Conservation (phyloP, 1,140 invertebrate species). For the Scaptomyza pallida region DNA sequence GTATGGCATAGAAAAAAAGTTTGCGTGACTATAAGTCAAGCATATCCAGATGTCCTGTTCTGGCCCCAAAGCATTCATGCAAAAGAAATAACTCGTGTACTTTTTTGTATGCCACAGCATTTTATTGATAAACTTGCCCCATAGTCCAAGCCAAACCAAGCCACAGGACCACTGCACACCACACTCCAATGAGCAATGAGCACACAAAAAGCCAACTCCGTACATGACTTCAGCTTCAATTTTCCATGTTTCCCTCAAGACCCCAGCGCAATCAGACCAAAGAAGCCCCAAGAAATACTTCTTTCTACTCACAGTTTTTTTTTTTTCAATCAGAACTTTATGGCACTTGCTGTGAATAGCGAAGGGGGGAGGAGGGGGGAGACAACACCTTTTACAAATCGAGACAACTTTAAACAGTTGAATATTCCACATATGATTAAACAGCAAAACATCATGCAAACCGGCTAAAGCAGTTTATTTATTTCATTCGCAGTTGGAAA, state of each 20-base stretch:
- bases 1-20: slow-evolving; percentile 52
- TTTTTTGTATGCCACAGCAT: slow-evolving; percentile 69
- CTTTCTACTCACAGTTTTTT: neutral
- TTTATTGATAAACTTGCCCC: slow-evolving; percentile 78
- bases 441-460: slow-evolving; percentile 41
- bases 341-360: slow-evolving; percentile 37
- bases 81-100: slow-evolving; percentile 79
- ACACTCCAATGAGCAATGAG: slow-evolving; percentile 54
- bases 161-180: slow-evolving; percentile 4
- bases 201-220: slow-evolving; percentile 45
- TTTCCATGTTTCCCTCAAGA: slow-evolving; percentile 10
- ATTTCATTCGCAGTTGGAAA: slow-evolving; percentile 51
- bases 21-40: slow-evolving; percentile 65
- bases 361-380: neutral
- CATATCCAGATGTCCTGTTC: slow-evolving; percentile 41
- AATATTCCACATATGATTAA: slow-evolving; percentile 56
- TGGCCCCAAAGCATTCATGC: slow-evolving; percentile 62
- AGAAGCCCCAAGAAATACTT: slow-evolving; percentile 37
- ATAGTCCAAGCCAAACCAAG: neutral
- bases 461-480: slow-evolving; percentile 39
- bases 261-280: slow-evolving; percentile 25
- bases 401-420: slow-evolving; percentile 14
- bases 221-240: slow-evolving; percentile 47
- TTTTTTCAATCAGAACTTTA: slow-evolving; percentile 47
- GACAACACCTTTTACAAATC: slow-evolving; percentile 18